These are phyloP conservation scores for Chrysolina haemoptera DNA, from an alignment of 2,888 invertebrate genomes.

Conservation along the genomic window DNA sequence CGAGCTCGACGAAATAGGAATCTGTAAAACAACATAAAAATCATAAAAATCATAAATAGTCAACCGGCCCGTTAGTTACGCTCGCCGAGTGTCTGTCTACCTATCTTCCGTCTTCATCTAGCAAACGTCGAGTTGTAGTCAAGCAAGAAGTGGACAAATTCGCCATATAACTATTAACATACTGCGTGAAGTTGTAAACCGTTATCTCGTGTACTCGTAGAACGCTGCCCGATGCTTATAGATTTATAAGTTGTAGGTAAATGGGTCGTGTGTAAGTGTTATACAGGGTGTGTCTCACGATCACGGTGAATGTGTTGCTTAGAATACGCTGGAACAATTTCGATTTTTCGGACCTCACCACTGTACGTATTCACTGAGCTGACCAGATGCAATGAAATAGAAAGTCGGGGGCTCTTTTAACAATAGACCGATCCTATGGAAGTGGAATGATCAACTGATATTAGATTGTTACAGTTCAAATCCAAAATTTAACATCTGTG, in stretches of 20 bases:
- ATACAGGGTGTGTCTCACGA: conserved; percentile 39
- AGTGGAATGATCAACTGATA: too few relatives aligned
- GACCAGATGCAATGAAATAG: too few relatives aligned
- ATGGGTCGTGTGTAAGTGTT: conserved; percentile 46
- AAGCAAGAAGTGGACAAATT: conserved; percentile 50
- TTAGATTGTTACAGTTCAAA: too few relatives aligned
- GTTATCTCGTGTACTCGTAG: conserved; percentile 49
- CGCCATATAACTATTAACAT: conserved; percentile 53
- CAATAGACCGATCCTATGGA: too few relatives aligned
- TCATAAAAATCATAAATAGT: conserved; percentile 16
- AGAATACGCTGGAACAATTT: not conserved
- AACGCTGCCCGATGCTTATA: conserved; percentile 46
- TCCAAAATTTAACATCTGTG: too few relatives aligned
- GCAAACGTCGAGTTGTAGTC: not conserved
- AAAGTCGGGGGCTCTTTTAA: too few relatives aligned
- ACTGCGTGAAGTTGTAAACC: conserved; percentile 51
- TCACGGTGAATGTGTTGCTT: not conserved
- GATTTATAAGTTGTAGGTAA: conserved; percentile 55
- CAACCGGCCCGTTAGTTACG: conserved; percentile 7
- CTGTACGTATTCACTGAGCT: not conserved
- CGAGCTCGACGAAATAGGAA: conserved; percentile 2
- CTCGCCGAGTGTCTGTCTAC: not conserved
- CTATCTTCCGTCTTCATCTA: conserved; percentile 14
- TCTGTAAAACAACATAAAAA: conserved; percentile 18
- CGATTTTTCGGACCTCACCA: not conserved